Evolutionary conservation across 2,113 vertebrate genomes (phyloP).

Genomic region (Mesoclemmys tuberculata): DNA sequence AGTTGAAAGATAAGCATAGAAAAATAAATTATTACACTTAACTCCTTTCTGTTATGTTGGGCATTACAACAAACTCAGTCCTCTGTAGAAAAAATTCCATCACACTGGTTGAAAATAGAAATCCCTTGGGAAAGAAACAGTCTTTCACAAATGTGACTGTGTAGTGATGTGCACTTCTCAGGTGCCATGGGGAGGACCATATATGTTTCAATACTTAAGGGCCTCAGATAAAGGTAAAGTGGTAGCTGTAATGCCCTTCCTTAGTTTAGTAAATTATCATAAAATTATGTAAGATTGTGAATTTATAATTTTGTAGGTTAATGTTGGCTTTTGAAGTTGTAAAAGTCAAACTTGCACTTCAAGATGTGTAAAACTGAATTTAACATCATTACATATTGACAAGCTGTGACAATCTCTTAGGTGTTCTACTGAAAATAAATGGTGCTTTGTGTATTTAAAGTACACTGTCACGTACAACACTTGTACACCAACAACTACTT

Average conservation of each 20-base stretch:
- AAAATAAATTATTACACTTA: accelerated
- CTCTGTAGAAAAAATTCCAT: not conserved
- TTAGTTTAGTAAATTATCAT: not conserved
- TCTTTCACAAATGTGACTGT: accelerated
- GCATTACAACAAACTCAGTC: not conserved
- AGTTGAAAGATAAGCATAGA: not conserved
- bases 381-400: not conserved
- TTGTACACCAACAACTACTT: not conserved
- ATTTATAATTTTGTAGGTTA: not conserved
- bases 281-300: not conserved
- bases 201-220: not conserved
- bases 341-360: not conserved
- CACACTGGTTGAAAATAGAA: not conserved
- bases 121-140: not conserved
- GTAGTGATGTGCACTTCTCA: not conserved
- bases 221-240: accelerated
- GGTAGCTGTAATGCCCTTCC: not conserved
- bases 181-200: accelerated
- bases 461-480: accelerated
- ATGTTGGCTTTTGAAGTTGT: not conserved
- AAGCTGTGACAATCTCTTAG: not conserved
- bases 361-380: not conserved
- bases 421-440: not conserved
- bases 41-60: not conserved
- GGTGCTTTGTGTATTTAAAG: accelerated